Conservation (phyloP, 2,888 invertebrate genomes). For the Neria commutata region DNA sequence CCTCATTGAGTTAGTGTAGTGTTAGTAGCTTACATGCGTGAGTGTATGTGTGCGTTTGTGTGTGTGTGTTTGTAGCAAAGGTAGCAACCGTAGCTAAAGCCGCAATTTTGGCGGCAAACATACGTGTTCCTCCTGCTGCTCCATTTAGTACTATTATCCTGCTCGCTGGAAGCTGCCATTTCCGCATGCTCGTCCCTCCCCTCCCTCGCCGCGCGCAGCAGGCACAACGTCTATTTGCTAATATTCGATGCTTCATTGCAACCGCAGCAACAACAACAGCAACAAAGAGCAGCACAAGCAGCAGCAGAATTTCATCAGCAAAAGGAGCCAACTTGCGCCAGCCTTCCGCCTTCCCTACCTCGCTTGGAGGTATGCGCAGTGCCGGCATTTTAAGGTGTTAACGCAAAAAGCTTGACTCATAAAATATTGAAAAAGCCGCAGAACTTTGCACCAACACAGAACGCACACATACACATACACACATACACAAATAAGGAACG, state of each 20-base stretch:
- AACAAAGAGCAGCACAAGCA: slow-evolving; percentile 34
- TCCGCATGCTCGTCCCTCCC: slow-evolving; percentile 13
- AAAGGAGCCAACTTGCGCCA: neutral
- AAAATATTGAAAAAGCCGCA: slow-evolving; percentile 60
- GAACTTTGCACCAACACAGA: slow-evolving; percentile 52
- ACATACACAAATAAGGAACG: too few species aligned
- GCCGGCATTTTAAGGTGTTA: slow-evolving; percentile 51
- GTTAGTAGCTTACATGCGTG: neutral
- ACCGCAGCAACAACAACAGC: slow-evolving; percentile 37
- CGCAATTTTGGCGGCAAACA: slow-evolving; percentile 24
- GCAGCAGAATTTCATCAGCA: slow-evolving; percentile 22
- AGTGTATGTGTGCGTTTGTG: neutral
- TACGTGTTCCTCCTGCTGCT: neutral
- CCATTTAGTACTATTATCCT: slow-evolving; percentile 1
- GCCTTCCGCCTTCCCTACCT: slow-evolving; percentile 36
- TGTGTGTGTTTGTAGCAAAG: neutral
- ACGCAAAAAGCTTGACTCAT: slow-evolving; percentile 55
- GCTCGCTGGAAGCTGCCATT: neutral
- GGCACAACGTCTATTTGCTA: slow-evolving; percentile 42
- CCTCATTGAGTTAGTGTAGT: slow-evolving; percentile 49
- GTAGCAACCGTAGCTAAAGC: slow-evolving; percentile 9
- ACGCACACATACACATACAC: neutral
- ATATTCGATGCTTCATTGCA: slow-evolving; percentile 49
- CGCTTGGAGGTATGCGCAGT: too few species aligned
- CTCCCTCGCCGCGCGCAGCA: slow-evolving; percentile 40